These are phyloP conservation scores for Volucella bombylans DNA, from an alignment of 2,888 invertebrate genomes.

Conservation along the genomic window DNA sequence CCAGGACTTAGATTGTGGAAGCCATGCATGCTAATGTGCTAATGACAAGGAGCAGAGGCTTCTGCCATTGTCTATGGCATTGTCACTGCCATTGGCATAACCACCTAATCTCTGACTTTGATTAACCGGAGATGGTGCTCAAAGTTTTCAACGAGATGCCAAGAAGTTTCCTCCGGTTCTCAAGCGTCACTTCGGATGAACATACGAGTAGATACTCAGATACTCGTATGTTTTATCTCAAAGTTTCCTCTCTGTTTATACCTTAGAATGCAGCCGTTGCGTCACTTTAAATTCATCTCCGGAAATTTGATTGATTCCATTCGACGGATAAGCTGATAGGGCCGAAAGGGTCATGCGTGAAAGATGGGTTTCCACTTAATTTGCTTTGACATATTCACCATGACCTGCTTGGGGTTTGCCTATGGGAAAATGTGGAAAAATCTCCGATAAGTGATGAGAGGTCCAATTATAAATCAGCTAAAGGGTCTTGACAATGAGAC, in stretches of 20 bases:
- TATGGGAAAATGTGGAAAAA: constrained; percentile 51
- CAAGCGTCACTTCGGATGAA: neutral
- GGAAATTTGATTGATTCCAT: constrained; percentile 62
- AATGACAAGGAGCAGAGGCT: constrained; percentile 63
- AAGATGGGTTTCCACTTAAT: constrained; percentile 63
- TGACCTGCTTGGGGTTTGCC: constrained; percentile 24
- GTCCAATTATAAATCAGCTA: constrained; percentile 66
- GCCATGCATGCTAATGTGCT: constrained; percentile 72
- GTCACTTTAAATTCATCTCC: constrained; percentile 12
- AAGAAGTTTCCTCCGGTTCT: constrained; percentile 39
- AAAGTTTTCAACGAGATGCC: constrained; percentile 58
- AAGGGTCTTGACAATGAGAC: constrained; percentile 39
- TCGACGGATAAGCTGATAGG: constrained; percentile 11
- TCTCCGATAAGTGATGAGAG: constrained; percentile 63
- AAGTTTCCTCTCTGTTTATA: neutral
- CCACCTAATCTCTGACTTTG: constrained; percentile 62
- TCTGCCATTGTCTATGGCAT: neutral
- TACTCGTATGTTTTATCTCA: constrained; percentile 5
- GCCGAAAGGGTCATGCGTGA: constrained; percentile 39
- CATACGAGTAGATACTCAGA: constrained; percentile 5
- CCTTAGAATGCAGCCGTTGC: constrained; percentile 9
- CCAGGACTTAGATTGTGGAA: constrained; percentile 48
- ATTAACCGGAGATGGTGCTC: constrained; percentile 66
- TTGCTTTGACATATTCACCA: constrained; percentile 62
- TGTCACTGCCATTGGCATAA: constrained; percentile 12